A percentile compares a stretch with the other conserved stretches of the same genome.
Evolutionary conservation across 2,113 vertebrate species (phyloP).

Genomic region (Pogonocichla stellata): DNA sequence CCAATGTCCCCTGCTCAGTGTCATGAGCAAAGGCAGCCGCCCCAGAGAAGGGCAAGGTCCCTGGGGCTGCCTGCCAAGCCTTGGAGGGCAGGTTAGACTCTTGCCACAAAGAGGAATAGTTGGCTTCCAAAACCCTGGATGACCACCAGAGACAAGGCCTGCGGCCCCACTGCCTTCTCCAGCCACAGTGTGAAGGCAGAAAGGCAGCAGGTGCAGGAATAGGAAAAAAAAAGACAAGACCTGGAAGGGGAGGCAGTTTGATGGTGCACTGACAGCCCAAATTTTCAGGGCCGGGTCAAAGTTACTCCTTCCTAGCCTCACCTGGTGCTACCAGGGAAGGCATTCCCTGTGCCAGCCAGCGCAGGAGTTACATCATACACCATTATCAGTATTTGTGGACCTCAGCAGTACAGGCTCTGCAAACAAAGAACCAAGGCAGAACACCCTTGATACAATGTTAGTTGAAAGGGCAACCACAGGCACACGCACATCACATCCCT

Average conservation of each 20-base stretch:
- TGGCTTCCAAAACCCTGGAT: background rate
- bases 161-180: background rate
- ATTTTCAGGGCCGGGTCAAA: background rate
- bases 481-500: background rate
- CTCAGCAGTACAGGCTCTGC: background rate
- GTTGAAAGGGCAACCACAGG: background rate
- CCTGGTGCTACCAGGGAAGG: background rate
- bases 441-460: background rate
- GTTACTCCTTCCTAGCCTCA: background rate
- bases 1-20: background rate
- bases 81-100: background rate
- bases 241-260: background rate
- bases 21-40: background rate
- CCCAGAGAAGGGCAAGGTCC: background rate
- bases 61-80: background rate
- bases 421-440: background rate
- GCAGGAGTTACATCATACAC: background rate
- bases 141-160: background rate
- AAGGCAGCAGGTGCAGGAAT: rapidly evolving
- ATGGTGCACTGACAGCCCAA: rapidly evolving
- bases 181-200: background rate
- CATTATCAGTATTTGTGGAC: background rate
- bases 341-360: background rate
- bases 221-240: background rate
- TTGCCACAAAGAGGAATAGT: background rate